Evolutionary conservation across 2,797 vertebrate species (phyloP).

Genomic region (Novumbra hubbsi): DNA sequence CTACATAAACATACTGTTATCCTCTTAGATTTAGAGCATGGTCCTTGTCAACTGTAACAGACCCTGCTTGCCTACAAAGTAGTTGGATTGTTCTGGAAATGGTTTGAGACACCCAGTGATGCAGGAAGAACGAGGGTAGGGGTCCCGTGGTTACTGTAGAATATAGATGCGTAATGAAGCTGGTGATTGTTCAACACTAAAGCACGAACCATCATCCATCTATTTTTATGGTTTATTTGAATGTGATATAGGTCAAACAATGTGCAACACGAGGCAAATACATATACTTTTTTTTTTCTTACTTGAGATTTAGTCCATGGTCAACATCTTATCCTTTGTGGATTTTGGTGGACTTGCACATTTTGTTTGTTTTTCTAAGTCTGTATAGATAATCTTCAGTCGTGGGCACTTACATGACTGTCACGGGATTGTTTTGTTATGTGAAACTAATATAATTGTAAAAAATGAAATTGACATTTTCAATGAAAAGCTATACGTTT

Average conservation of each 20-base stretch:
- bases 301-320: background rate
- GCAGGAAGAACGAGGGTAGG: background rate
- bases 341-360: background rate
- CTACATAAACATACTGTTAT: background rate
- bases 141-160: background rate
- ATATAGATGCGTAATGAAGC: background rate
- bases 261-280: background rate
- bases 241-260: background rate
- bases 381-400: background rate
- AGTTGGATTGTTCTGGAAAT: background rate
- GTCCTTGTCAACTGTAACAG: background rate
- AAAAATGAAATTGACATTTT: background rate
- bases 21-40: background rate
- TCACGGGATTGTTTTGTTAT: background rate
- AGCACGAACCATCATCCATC: background rate
- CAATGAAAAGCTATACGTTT: background rate
- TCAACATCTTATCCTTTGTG: background rate
- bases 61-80: background rate
- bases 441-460: background rate
- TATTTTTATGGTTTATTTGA: background rate
- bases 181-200: conserved; percentile 2
- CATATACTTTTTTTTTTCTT: background rate
- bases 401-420: background rate
- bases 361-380: background rate
- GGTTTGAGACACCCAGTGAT: background rate